phyloP scores from a whole-genome alignment of 2,113 vertebrate genomes.

The Sphyrna mokarran region DNA sequence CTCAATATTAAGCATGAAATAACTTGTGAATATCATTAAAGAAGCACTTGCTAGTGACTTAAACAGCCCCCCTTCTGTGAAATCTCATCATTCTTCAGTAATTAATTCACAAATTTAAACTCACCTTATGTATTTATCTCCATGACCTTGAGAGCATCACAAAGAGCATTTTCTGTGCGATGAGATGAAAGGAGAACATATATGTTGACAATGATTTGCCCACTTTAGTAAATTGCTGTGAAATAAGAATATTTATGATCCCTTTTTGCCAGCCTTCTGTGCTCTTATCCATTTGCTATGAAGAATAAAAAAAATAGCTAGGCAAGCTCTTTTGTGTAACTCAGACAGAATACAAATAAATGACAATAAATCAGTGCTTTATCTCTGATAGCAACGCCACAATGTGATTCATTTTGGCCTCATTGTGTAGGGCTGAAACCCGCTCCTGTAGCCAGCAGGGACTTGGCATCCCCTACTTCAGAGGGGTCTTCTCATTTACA shows the following conservation, averaged over 20 bases:
- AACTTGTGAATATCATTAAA: slow-evolving; percentile 22
- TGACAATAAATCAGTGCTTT: not conserved
- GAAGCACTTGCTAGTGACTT: not conserved
- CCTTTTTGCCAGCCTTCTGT: not conserved
- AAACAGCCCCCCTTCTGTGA: slow-evolving; percentile 13
- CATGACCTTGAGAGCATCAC: slow-evolving; percentile 1
- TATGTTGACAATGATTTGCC: slow-evolving; percentile 4
- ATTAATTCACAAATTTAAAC: slow-evolving; percentile 26
- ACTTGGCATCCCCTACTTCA: too few species aligned
- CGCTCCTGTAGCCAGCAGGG: not conserved
- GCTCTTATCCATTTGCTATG: not conserved
- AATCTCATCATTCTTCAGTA: not conserved
- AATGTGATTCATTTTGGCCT: not conserved
- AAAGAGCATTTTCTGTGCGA: not conserved
- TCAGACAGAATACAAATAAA: not conserved
- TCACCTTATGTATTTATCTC: slow-evolving; percentile 3
- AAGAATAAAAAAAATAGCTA: not conserved
- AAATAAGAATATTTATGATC: not conserved
- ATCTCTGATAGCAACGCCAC: not conserved
- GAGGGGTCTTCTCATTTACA: not conserved
- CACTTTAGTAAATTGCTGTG: not conserved
- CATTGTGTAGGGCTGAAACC: not conserved
- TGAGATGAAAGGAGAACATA: not conserved
- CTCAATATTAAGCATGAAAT: slow-evolving; percentile 25
- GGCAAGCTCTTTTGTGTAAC: not conserved